Base-by-base conservation (phyloP, 2,888 invertebrate species). In the Himalopsyche kuldschensis region DNA sequence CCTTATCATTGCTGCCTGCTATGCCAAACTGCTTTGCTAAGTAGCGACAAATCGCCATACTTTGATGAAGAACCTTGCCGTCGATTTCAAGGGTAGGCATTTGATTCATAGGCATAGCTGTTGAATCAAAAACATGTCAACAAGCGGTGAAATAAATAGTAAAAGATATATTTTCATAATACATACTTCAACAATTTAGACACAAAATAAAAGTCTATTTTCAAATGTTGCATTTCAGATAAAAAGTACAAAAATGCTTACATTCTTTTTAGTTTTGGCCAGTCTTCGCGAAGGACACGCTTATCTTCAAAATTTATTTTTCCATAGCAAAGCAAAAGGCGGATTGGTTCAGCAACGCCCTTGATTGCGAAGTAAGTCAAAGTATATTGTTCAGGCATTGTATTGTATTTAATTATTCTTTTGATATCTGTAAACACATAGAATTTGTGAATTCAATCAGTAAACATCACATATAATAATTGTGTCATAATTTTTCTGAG, bases 61-160 rank as follows among this genome's bases (percentile, higher is more conserved):
- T 93, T 88, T 95, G 95, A 30, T 92, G 90, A 84, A 93, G 90
- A 85, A 90, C 88, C 88, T 94, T 94, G 4, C 94, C 94, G 82
- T 94, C 93, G 3, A 94, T 90, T 88, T 93, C 93, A 78, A 95
- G 87, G 0, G 94, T 88, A 0, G 95, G 95, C 85, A 94, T 88
- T 88, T 94, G 93, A 0, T 94, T 94, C 88, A 93, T 94, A 0
- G 93, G 93, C 87, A 91, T 93, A 20, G 89, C 91, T 94, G 88
- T 31, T 88, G 86, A 81, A 82, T 47, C 35, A 41, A 41, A 24
- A 75, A 20, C 75, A 20, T 55, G 6, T 20, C 20, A 11, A 20
- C 20, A 4, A 20, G 55, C n/a, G n/a, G 6, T n/a, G 35, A 10
- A 63, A 15, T 1, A 0, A 24, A 63, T 63, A 63, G 15, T 0